These are phyloP conservation scores for Fregata magnificens DNA, from an alignment of 2,113 vertebrate species.

Conservation along the genomic window DNA sequence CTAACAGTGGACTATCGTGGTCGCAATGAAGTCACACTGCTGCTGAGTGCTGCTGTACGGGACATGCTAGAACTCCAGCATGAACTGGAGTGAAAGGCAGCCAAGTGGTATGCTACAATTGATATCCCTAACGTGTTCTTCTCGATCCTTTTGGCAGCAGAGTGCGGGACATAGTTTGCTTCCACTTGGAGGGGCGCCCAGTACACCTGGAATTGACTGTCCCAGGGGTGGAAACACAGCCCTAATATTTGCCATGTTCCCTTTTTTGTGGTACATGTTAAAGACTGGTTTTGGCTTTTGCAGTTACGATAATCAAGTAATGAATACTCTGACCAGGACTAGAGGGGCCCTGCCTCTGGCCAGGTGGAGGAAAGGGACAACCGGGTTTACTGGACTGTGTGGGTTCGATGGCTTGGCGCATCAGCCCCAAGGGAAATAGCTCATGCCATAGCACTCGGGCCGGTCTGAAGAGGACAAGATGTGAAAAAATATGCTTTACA, in stretches of 20 bases:
- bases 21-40: neutral
- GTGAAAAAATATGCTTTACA: neutral
- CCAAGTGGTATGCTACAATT: neutral
- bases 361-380: too few relatives aligned
- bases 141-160: neutral
- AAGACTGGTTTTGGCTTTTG: neutral
- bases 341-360: too few relatives aligned
- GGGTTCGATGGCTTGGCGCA: neutral
- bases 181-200: neutral
- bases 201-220: neutral
- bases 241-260: neutral
- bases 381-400: too few relatives aligned
- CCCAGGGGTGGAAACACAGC: neutral
- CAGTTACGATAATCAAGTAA: neutral
- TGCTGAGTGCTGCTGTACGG: fast-evolving
- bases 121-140: fast-evolving
- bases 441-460: neutral
- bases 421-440: neutral
- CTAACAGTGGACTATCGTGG: neutral
- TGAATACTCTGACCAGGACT: too few relatives aligned
- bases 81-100: neutral
- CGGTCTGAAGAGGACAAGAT: neutral
- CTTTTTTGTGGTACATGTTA: neutral
- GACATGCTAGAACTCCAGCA: neutral
- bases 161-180: neutral